Percentiles rank a stretch among this genome's conserved stretches.
phyloP scores from a whole-genome alignment of 2,888 invertebrate species.

The Oscheius sp. region DNA sequence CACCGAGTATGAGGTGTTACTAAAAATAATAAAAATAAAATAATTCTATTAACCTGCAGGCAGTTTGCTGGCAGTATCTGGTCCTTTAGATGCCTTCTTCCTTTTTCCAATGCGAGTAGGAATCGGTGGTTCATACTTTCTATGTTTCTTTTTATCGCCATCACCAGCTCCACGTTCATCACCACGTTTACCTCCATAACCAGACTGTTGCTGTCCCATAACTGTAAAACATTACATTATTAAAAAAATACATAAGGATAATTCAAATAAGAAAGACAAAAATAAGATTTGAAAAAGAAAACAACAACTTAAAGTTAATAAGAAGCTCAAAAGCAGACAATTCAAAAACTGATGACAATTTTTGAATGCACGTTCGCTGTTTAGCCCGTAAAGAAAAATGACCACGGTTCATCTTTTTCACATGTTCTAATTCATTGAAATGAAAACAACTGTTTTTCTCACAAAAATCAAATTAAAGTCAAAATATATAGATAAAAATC shows the following conservation, averaged over 20 bases:
- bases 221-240: neutral
- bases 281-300: neutral
- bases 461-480: no score
- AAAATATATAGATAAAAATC: no score
- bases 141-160: conserved; percentile 84
- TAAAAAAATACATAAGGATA: neutral
- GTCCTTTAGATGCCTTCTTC: conserved; percentile 82
- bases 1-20: conserved; percentile 98
- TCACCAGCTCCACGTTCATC: conserved; percentile 61
- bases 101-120: conserved; percentile 96
- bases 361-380: neutral
- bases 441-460: no score
- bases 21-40: conserved; percentile 53
- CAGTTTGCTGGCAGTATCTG: conserved; percentile 95
- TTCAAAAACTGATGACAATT: neutral
- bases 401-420: no score
- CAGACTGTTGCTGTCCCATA: conserved; percentile 64
- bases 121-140: conserved; percentile 97
- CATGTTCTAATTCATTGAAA: no score
- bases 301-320: neutral
- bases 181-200: conserved; percentile 46
- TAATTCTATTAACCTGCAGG: conserved; percentile 78
- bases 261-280: neutral
- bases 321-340: neutral
- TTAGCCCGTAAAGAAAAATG: neutral